A percentile compares a stretch with the other conserved stretches of the same genome.
Evolutionary conservation across 2,797 vertebrate genomes (phyloP).

Genomic region (Orientallactaga sibirica): DNA sequence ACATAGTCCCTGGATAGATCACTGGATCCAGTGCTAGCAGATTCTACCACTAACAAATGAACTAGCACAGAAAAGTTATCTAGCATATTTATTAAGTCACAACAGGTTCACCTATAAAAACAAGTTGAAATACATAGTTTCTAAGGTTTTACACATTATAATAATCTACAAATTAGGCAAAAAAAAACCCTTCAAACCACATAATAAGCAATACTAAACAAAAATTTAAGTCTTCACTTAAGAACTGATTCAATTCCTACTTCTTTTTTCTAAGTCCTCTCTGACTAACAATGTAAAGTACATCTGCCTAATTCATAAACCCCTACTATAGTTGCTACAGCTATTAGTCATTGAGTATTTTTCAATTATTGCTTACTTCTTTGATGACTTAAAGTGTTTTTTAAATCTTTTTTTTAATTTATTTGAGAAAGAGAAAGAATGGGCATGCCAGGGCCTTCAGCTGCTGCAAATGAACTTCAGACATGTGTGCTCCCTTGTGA

Average conservation of each 20-base stretch:
- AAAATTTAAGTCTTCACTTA: slow-evolving; percentile 62
- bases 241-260: slow-evolving; percentile 30
- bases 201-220: slow-evolving; percentile 7
- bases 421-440: slow-evolving; percentile 26
- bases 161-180: slow-evolving; percentile 44
- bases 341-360: background rate
- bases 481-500: no score
- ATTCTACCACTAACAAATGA: slow-evolving; percentile 16
- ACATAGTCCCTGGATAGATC: background rate
- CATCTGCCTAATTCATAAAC: background rate
- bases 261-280: slow-evolving; percentile 41
- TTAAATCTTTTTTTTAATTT: slow-evolving; percentile 51
- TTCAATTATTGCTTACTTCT: background rate
- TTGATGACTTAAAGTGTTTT: slow-evolving; percentile 40
- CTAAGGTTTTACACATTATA: slow-evolving; percentile 33
- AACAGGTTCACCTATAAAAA: slow-evolving; percentile 59
- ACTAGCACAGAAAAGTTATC: background rate
- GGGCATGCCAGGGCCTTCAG: no score
- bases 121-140: background rate
- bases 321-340: background rate
- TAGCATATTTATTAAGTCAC: slow-evolving; percentile 31
- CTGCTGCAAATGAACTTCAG: no score
- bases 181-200: slow-evolving; percentile 12
- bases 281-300: slow-evolving; percentile 18
- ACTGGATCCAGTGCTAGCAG: background rate